These are phyloP conservation scores for Cephalopachus bancanus DNA, from an alignment of 2,797 vertebrate genomes.

Conservation along the genomic window DNA sequence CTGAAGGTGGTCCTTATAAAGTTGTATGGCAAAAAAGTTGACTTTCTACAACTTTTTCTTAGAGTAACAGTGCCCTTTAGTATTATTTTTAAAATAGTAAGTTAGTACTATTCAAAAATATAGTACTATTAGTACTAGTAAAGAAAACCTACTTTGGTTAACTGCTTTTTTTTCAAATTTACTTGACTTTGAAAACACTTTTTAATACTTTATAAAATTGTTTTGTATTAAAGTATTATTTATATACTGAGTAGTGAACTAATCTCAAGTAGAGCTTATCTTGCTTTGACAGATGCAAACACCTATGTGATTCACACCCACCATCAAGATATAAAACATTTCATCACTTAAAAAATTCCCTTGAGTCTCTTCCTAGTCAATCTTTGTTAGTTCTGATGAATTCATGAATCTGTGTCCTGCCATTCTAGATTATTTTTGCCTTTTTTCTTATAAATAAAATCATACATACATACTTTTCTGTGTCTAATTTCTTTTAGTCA, in stretches of 20 bases:
- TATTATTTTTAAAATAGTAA: background rate
- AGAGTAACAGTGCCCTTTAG: background rate
- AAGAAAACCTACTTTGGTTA: conserved; percentile 11
- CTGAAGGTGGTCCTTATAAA: conserved; percentile 16
- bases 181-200: background rate
- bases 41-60: background rate
- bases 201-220: background rate
- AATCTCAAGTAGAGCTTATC: background rate
- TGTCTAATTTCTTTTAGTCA: background rate
- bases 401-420: background rate
- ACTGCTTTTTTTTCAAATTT: background rate
- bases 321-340: background rate
- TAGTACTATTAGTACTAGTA: background rate
- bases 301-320: background rate
- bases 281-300: conserved; percentile 29
- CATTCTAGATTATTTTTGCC: background rate
- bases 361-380: background rate
- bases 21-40: background rate
- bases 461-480: background rate
- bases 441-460: conserved; percentile 20
- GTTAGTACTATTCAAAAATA: background rate
- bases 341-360: background rate
- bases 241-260: background rate
- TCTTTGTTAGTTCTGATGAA: background rate
- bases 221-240: background rate